Percentiles rank a stretch among this genome's conserved stretches.
Conservation (phyloP, 2,797 vertebrate genomes). For the Acanthiza pusilla region DNA sequence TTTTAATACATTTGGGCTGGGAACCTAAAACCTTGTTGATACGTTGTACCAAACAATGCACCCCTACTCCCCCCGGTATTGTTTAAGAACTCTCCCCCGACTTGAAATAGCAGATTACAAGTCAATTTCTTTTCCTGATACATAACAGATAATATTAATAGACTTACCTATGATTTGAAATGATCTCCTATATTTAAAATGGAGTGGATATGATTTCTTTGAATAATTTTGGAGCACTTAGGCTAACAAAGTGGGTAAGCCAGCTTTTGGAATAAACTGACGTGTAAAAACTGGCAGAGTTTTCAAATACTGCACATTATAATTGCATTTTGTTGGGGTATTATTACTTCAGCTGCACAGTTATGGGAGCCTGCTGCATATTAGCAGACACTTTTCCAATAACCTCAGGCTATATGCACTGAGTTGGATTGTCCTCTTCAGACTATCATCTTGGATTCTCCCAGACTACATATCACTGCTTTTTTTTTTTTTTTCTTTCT, state of each 20-base stretch:
- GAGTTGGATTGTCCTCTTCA: neutral
- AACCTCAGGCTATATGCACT: neutral
- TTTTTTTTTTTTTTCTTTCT: neutral
- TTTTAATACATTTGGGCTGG: neutral
- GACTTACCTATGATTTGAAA: neutral
- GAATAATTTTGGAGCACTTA: neutral
- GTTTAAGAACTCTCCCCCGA: neutral
- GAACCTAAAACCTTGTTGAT: neutral
- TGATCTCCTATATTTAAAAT: neutral
- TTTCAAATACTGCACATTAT: slow-evolving; percentile 7
- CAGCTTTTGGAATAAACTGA: neutral
- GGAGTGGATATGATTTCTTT: neutral
- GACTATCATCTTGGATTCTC: neutral
- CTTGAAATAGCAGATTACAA: neutral
- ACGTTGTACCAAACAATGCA: neutral
- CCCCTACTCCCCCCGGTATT: neutral
- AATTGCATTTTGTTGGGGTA: slow-evolving; percentile 35
- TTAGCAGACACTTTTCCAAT: neutral
- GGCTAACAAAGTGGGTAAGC: neutral
- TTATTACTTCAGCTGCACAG: slow-evolving; percentile 47
- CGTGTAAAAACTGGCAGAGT: neutral
- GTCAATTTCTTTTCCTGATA: neutral
- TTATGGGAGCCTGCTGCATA: slow-evolving; percentile 13
- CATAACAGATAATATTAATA: neutral
- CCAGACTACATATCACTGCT: neutral